phyloP scores from a whole-genome alignment of 2,888 invertebrate species.

The Platycnemis pennipes region DNA sequence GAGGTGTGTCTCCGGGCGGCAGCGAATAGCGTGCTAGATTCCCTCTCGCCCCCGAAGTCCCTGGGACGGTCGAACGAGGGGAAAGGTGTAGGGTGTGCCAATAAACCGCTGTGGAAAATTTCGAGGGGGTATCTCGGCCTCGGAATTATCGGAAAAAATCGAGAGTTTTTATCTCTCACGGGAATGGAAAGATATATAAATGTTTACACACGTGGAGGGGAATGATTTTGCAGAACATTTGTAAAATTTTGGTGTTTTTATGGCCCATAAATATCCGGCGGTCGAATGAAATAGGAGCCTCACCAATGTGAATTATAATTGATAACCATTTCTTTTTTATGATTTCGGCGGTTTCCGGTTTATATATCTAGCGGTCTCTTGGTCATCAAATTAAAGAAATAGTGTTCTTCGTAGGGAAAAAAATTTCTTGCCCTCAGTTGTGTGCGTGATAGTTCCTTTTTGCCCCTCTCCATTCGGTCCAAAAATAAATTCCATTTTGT shows the following conservation, averaged over 20 bases:
- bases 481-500: too few relatives aligned
- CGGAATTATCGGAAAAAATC: background rate
- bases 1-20: background rate
- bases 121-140: background rate
- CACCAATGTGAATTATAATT: background rate
- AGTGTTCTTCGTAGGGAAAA: too few relatives aligned
- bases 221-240: background rate
- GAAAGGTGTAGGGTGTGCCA: background rate
- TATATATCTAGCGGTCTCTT: too few relatives aligned
- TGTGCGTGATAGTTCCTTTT: too few relatives aligned
- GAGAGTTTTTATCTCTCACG: background rate
- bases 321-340: too few relatives aligned
- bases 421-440: too few relatives aligned
- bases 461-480: too few relatives aligned
- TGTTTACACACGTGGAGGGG: background rate
- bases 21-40: background rate
- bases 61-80: too few relatives aligned
- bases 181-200: slow-evolving; percentile 9
- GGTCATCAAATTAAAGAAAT: too few relatives aligned
- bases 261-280: background rate
- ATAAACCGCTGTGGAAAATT: background rate
- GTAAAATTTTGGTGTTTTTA: background rate
- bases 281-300: background rate
- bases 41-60: background rate
- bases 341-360: too few relatives aligned